Base-by-base conservation (phyloP, 2,113 vertebrate genomes). In the Australoheros scitulus region DNA sequence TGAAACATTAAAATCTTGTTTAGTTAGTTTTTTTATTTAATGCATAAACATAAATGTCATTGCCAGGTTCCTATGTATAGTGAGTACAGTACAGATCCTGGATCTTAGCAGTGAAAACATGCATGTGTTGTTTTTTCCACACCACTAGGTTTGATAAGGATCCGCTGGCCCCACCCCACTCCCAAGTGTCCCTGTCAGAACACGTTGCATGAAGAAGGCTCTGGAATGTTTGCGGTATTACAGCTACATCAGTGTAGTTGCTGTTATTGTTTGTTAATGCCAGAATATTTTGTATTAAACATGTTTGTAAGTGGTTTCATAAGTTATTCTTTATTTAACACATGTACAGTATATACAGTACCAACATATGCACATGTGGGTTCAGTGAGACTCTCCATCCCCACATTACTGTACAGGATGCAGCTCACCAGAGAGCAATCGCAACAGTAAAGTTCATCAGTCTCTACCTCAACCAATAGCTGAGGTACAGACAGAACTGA, bases 211-310 rank as follows among this genome's bases (percentile, higher is more conserved):
- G 89, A 87, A 77, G 70, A 84, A 63, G 55, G 77, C 56, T 38
- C 76, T 18, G 61, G 36, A n/a, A 34, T 86, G 70, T 76, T 56
- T 36, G 13, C 76, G 85, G 81, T 90, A 79, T 83, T 85, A 81
- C n/a, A 68, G 72, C 34, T 79, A 34, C 70, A 9, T 84, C 26
- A 2, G 41, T 50, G 50, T 60, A 24, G 47, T 72, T 38, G 1
- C 14, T 77, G 61, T 80, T 11, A 82, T 61, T 86, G 70, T 85
- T 41, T 80, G 63, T 77, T 60, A 36, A 88, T 50, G 34, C 68
- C 41, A 76, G 38, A 58, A 75, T 82, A 59, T 92, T 93, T 89
- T 90, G 41, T 88, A 86, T 75, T 68, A 91, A 89, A 86, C 82
- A 72, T 47, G 18, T 75, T 18, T 74, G 15, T 3, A 13, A 14